A percentile compares a stretch with the other conserved stretches of the same genome.
phyloP scores from a whole-genome alignment of 1,140 invertebrate species.

The Ericerus pela region DNA sequence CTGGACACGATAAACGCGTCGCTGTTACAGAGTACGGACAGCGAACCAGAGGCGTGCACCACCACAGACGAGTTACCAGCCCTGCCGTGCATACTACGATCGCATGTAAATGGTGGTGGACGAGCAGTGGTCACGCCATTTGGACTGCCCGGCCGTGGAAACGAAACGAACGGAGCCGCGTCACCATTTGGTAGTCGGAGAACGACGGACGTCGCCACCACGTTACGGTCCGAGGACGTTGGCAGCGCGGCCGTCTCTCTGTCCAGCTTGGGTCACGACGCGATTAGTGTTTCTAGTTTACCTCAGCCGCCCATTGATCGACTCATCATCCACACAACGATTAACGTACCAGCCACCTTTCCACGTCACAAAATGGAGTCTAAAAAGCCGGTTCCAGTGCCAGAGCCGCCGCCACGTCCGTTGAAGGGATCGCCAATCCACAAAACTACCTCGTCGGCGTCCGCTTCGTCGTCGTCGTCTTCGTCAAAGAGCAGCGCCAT shows the following conservation, averaged over 20 bases:
- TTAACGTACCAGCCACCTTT: slow-evolving; percentile 22
- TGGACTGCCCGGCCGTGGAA: neutral
- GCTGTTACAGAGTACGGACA: neutral
- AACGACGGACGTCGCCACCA: neutral
- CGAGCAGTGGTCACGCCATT: neutral
- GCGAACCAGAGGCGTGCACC: neutral
- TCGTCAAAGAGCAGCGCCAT: neutral
- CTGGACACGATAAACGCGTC: neutral
- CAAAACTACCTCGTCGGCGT: too few species aligned
- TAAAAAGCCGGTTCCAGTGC: slow-evolving; percentile 30
- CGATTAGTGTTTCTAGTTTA: neutral
- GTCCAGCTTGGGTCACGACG: neutral
- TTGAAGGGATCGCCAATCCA: slow-evolving; percentile 11
- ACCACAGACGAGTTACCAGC: neutral
- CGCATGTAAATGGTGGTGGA: neutral
- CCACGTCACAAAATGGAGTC: slow-evolving; percentile 26
- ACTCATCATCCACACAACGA: slow-evolving; percentile 13
- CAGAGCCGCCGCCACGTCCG: slow-evolving; percentile 36
- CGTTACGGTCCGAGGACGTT: too few species aligned
- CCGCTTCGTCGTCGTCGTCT: slow-evolving; percentile 22
- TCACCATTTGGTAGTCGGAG: too few species aligned
- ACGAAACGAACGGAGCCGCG: neutral
- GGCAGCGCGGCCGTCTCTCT: neutral
- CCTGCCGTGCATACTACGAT: neutral
- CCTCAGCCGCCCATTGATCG: slow-evolving; percentile 6